Evolutionary conservation across 2,113 vertebrate species (phyloP).

Genomic region (Porphyrio hochstetteri): DNA sequence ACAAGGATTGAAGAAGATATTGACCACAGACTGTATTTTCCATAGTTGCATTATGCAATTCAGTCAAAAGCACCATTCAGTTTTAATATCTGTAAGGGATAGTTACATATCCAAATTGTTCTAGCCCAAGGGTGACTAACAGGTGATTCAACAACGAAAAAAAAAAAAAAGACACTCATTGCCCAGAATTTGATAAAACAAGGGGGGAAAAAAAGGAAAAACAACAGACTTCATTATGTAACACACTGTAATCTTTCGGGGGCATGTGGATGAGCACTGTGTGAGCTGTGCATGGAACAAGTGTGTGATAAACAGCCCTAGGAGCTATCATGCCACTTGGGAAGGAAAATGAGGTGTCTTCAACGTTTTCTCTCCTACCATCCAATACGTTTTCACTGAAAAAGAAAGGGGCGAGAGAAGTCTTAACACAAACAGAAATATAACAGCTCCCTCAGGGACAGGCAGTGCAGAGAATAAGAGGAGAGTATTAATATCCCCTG

Average conservation of each 20-base stretch:
- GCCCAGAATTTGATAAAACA: not conserved
- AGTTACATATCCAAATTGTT: not conserved
- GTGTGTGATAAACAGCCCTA: not conserved
- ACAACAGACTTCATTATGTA: not conserved
- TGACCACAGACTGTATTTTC: not conserved
- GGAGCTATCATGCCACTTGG: not conserved
- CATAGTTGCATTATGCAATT: not conserved
- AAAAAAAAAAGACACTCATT: not conserved
- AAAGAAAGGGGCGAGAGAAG: not conserved
- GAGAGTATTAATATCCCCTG: constrained; percentile 25
- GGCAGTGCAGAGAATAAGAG: not conserved
- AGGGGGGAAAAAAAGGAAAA: not conserved
- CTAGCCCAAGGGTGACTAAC: not conserved
- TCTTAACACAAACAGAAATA: not conserved
- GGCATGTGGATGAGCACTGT: not conserved
- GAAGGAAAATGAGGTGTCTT: not conserved
- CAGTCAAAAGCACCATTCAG: not conserved
- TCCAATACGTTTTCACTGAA: not conserved
- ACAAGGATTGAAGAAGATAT: not conserved
- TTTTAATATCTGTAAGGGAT: not conserved
- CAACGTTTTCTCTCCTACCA: not conserved
- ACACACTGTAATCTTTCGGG: not conserved
- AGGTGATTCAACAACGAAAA: not conserved
- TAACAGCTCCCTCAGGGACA: constrained; percentile 23
- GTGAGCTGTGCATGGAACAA: not conserved